Evolutionary conservation across 2,113 vertebrate genomes (phyloP), one percentile per base, ranked within the genome.

Genomic region (Panurus biarmicus): DNA sequence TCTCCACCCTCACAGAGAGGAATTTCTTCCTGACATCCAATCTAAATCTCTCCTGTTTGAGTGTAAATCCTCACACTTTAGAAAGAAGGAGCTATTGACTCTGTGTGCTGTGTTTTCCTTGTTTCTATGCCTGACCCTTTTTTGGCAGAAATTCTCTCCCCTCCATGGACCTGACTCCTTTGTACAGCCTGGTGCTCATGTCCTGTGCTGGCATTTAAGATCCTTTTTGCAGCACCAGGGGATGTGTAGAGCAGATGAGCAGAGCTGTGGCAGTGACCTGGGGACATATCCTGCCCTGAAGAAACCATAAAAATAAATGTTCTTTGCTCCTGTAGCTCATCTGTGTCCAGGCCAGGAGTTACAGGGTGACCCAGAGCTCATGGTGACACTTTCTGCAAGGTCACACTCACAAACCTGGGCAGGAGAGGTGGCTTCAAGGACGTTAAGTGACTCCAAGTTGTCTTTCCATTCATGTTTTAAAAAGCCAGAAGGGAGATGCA

Each of bases 1-100:
- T 51, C 31, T 0, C 14, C n/a, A 31, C 12, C 38, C 14, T 61
- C 24, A 0, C 24, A 35, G 87, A 7, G 5, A 61, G 2, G 0
- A 61, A 35, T 19, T 35, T 1, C 61, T 12, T 31, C 61, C n/a
- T 1, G 28, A 29, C 3, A 31, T 4, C 14, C 4, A 2, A 23
- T 2, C 13, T 29, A 7, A 31, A 16, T 35, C 9, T 74, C 16
- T 53, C 24, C 28, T 60, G 16, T 61, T 35, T 19, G 14, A 35
- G 7, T 75, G 74, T 47, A 35, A 23, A 31, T 29, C 44, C 19
- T 81, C 44, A 45, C 11, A 2, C 45, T 29, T 65, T 1, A 33
- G 48, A 44, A 76, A 66, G 77, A 35, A 87, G 50, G 22, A 81
- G 10, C 8, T 61, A 0, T 72, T 77, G 35, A 12, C 40, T 86